These are phyloP conservation scores for Amitus sp. DNA, from an alignment of 2,888 invertebrate genomes.

Conservation along the genomic window DNA sequence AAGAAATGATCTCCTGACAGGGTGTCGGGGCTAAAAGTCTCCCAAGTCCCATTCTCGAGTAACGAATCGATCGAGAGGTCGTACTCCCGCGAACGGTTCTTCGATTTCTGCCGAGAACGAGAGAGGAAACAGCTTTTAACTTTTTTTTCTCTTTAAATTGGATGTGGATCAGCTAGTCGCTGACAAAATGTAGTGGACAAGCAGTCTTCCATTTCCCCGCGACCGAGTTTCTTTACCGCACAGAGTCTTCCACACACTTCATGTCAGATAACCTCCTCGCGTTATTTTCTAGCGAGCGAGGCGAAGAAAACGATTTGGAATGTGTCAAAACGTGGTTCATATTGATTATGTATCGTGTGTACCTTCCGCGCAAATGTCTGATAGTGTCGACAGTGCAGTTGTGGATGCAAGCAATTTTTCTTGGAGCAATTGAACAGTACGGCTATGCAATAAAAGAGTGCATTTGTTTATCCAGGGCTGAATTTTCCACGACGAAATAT, in stretches of 20 bases:
- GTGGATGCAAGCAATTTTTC: slow-evolving; percentile 17
- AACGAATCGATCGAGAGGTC: slow-evolving; percentile 70
- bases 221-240: slow-evolving; percentile 6
- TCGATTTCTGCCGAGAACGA: slow-evolving; percentile 65
- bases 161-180: slow-evolving; percentile 18
- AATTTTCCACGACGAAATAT: not conserved
- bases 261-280: slow-evolving; percentile 4
- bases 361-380: not conserved
- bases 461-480: slow-evolving; percentile 3
- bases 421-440: not conserved
- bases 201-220: slow-evolving; percentile 11
- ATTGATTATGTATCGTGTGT: not conserved
- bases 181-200: slow-evolving; percentile 16
- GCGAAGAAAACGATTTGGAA: not conserved
- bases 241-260: slow-evolving; percentile 1
- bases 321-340: not conserved
- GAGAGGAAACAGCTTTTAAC: slow-evolving; percentile 55
- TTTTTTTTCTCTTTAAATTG: slow-evolving; percentile 45
- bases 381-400: slow-evolving; percentile 4
- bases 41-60: slow-evolving; percentile 72
- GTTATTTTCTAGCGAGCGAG: not conserved
- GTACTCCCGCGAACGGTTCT: slow-evolving; percentile 68
- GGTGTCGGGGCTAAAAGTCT: slow-evolving; percentile 70
- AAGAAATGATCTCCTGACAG: slow-evolving; percentile 70
- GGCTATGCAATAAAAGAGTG: slow-evolving; percentile 1